A percentile compares a stretch with the other conserved stretches of the same genome.
Conservation (phyloP, 2,113 vertebrate genomes). For the Tilapia sparmanii region DNA sequence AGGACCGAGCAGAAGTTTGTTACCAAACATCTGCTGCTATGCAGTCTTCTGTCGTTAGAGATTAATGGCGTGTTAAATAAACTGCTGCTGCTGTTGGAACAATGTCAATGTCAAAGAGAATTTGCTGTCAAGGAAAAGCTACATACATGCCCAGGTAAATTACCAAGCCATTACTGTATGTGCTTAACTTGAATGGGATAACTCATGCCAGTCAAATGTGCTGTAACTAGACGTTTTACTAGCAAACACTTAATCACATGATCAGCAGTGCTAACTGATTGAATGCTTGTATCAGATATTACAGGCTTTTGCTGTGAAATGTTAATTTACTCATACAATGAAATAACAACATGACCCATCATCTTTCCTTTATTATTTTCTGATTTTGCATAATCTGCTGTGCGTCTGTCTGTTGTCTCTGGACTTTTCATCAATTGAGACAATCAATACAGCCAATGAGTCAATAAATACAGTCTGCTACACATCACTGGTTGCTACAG, state of each 20-base stretch:
- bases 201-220: constrained; percentile 31
- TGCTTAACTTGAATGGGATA: constrained; percentile 26
- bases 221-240: constrained; percentile 25
- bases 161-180: constrained; percentile 40
- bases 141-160: constrained; percentile 45
- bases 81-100: constrained; percentile 53
- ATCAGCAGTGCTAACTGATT: neutral
- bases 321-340: constrained; percentile 28
- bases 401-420: constrained; percentile 55
- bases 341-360: constrained; percentile 22
- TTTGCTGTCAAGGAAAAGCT: constrained; percentile 48
- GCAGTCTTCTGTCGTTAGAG: constrained; percentile 61
- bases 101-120: constrained; percentile 64
- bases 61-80: constrained; percentile 72
- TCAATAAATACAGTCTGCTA: constrained; percentile 70
- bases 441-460: constrained; percentile 73
- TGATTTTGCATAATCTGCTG: neutral
- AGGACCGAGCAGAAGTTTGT: constrained; percentile 54
- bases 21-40: constrained; percentile 71
- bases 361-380: neutral
- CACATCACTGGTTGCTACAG: constrained; percentile 49
- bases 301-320: constrained; percentile 50
- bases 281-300: constrained; percentile 15
- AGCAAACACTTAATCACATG: neutral
- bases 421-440: constrained; percentile 65